A percentile compares a stretch with the other conserved stretches of the same genome.
Evolutionary conservation across 53 echinoderm and acorn worm genomes (phyloP).

Genomic region (Apostichopus leukothele): DNA sequence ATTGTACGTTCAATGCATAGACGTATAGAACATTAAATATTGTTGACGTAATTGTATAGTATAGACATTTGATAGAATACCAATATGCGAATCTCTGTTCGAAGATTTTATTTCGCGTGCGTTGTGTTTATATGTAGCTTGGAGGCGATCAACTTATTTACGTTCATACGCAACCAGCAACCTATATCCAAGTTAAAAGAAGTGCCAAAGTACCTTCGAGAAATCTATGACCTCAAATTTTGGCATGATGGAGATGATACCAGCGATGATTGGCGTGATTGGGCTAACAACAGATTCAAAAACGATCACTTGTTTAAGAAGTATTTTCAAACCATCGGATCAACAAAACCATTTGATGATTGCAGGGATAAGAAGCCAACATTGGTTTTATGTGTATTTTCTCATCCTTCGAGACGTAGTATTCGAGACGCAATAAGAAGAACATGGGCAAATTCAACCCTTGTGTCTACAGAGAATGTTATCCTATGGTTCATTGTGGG

Average conservation of each 20-base stretch:
- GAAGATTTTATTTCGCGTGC: not conserved
- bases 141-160: not conserved
- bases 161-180: not conserved
- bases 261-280: not conserved
- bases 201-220: not conserved
- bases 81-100: not conserved
- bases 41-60: too few relatives aligned
- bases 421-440: constrained; percentile 26
- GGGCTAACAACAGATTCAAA: not conserved
- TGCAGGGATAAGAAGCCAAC: not conserved
- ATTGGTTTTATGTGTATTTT: not conserved
- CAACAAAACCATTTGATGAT: not conserved
- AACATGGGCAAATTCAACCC: constrained; percentile 36
- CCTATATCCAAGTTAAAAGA: not conserved
- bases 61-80: too few relatives aligned
- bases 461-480: not conserved
- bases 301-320: not conserved
- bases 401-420: not conserved
- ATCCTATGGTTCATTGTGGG: not conserved
- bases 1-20: too few relatives aligned
- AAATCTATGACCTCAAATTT: not conserved
- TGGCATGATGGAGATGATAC: not conserved
- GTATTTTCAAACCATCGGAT: not conserved
- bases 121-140: not conserved
- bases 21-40: too few relatives aligned